Conservation (phyloP, 2,888 invertebrate species). For the Volucella inflata region DNA sequence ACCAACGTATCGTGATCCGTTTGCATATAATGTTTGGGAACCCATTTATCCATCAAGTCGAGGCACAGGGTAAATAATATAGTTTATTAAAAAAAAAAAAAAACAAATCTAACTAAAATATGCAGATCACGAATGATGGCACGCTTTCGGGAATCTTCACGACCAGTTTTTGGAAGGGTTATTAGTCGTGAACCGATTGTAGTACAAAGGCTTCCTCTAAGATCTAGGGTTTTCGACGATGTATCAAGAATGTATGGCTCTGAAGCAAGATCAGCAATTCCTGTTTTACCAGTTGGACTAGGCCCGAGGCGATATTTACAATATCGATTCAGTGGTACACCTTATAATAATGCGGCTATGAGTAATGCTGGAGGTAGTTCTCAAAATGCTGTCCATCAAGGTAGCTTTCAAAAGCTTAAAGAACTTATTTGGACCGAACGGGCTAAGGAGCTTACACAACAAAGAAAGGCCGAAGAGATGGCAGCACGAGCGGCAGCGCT, state of each 20-base stretch:
- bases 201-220: constrained; percentile 80
- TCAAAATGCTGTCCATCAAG: constrained; percentile 80
- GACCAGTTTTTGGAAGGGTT: constrained; percentile 89
- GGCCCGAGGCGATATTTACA: constrained; percentile 79
- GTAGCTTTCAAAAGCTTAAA: constrained; percentile 90
- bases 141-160: constrained; percentile 82
- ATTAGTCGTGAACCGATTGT: constrained; percentile 89
- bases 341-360: constrained; percentile 39
- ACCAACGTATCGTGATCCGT: constrained; percentile 92
- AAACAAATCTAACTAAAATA: not conserved
- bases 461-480: constrained; percentile 89
- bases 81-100: not conserved
- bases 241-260: constrained; percentile 85
- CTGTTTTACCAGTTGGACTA: constrained; percentile 64
- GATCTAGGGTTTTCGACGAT: constrained; percentile 85
- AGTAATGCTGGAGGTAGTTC: constrained; percentile 68
- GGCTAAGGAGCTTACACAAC: constrained; percentile 90
- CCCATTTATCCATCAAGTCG: constrained; percentile 86
- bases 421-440: constrained; percentile 91
- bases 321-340: constrained; percentile 76
- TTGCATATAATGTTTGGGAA: constrained; percentile 92
- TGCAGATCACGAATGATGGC: constrained; percentile 83
- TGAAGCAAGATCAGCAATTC: constrained; percentile 77
- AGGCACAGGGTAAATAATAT: constrained; percentile 86
- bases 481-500: constrained; percentile 87